Base-by-base conservation (phyloP, 2,888 invertebrate genomes). In the Thymelicus sylvestris region DNA sequence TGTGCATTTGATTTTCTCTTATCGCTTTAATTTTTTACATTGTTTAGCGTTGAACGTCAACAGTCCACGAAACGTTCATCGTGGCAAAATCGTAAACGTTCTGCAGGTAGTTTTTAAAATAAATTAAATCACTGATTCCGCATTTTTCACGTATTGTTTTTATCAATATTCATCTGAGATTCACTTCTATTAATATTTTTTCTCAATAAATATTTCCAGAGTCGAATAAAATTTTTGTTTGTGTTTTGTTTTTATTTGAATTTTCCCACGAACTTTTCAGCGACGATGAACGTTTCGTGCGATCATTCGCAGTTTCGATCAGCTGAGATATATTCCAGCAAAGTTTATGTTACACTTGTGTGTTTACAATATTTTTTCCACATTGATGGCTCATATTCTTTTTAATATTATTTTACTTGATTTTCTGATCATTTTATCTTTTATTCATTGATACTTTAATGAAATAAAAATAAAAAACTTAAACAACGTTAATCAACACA, bases 21-120 rank as follows among this genome's bases (percentile, higher is more conserved):
- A 87, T 88, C 87, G 82, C 83, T 81, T 82, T 55, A 50, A 39
- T 71, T 73, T 67, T 57, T 67, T 15, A 67, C 55, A 31, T 19
- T 48, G 83, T 82, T 74, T 74, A 81, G 79, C 82, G 75, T 81
- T 78, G 79, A 83, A 87, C 86, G 85, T 88, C 87, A 89, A 88
- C 88, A 89, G 85, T 87, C 83, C 80, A 82, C 85, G 84, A 88
- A 90, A 86, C 85, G 86, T 89, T 88, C 85, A 87, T 84, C 87
- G 84, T 82, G 80, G 79, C 80, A 74, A 72, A 72, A 74, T 71
- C 74, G 73, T 70, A 48, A 74, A 72, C 74, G 69, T 59, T 65
- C 24, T 65, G 70, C n/a, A 50, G 70, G 65, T 70, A 70, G 62
- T 52, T 64, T 38, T 24, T 6, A 38, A 59, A 64, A 41, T 38